Conservation (phyloP, 1,140 invertebrate genomes). For the Ceratitis capitata region DNA sequence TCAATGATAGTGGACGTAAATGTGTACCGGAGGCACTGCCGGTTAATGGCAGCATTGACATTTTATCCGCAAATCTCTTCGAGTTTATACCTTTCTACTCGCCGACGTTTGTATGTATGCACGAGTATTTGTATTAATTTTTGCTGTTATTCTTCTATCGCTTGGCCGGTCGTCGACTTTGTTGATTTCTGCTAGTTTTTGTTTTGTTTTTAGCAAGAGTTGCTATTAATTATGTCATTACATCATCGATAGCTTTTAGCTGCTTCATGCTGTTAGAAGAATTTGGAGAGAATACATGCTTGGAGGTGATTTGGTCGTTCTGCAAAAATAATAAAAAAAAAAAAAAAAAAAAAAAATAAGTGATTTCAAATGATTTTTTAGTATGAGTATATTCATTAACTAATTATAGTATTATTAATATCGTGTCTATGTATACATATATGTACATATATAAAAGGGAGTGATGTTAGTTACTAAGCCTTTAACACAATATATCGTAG, state of each 20-base stretch:
- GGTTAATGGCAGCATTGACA: constrained; percentile 39
- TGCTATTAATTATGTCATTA: not conserved
- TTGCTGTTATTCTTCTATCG: not conserved
- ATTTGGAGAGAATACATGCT: not conserved
- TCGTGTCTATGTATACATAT: too few species aligned
- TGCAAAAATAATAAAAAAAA: not conserved
- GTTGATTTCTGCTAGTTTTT: not conserved
- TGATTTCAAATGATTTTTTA: too few species aligned
- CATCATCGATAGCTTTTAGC: not conserved
- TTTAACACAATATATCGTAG: too few species aligned
- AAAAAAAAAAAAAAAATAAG: too few species aligned
- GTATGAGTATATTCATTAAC: too few species aligned
- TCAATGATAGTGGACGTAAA: constrained; percentile 61
- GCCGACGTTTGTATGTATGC: not conserved
- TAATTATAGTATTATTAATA: too few species aligned
- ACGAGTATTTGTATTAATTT: not conserved
- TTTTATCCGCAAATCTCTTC: constrained; percentile 19
- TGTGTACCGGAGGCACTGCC: constrained; percentile 48
- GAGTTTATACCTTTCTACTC: constrained; percentile 1
- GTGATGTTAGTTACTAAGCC: too few species aligned
- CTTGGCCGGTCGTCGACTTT: not conserved
- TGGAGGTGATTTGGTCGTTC: not conserved
- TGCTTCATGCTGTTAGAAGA: not conserved
- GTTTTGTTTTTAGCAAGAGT: not conserved
- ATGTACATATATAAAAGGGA: too few species aligned